Evolutionary conservation across 2,888 invertebrate species (phyloP), one percentile per base, ranked within the genome.

Genomic region (Pyrochroa serraticornis): DNA sequence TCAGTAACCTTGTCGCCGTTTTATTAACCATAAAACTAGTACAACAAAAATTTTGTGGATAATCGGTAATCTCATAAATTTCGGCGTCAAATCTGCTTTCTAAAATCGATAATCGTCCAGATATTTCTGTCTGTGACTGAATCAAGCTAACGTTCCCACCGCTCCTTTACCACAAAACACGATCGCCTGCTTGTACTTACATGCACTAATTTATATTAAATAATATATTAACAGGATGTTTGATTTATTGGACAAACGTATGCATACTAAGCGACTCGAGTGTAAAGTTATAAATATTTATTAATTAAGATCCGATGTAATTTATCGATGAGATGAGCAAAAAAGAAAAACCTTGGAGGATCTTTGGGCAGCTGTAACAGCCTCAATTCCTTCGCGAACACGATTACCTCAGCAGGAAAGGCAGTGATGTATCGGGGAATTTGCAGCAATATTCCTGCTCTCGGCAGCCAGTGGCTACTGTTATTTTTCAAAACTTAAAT

Each of bases 271-370:
- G 45, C 45, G 54, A 50, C 36, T 38, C 41, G 54, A 59, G 59
- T 59, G 59, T 59, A 59, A 59, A 55, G 54, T 50, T 55, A 59
- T 59, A 59, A 59, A 59, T 59, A 58, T 58, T 58, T 45, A 59
- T 59, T 58, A 47, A 59, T 59, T 59, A 54, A 41, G 30, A 39
- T 38, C 47, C 48, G 30, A 39, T 12, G 38, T 49, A 46, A 56
- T 56, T 50, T 37, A 57, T 51, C 35, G 46, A 36, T 46, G 14
- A 44, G 39, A 52, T 44, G 37, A 33, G 36, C 45, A 12, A 45
- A 45, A 57, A 50, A 22, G 22, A 22, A 22, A 5, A 22, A 22
- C 22, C 22, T 32, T 2, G 6, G 13, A 31, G 10, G 31, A 12
- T 43, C 33, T 43, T n/a, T 31, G 7, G 10, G 10, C 3, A n/a